These are phyloP conservation scores for Philotrypesis tridentata DNA, from an alignment of 1,140 invertebrate species.

Conservation along the genomic window DNA sequence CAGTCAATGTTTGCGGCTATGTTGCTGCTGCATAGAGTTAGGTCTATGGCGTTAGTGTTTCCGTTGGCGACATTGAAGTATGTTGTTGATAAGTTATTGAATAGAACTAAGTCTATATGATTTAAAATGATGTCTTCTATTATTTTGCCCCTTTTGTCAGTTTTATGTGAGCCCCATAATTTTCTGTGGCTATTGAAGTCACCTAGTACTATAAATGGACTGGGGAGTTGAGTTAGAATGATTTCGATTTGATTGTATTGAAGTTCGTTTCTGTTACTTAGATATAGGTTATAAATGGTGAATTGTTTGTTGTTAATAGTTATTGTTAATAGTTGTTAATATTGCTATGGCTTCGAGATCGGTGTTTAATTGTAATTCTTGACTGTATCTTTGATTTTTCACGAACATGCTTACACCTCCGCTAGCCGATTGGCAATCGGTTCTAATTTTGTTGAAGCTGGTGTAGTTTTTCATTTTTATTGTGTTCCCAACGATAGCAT, in stretches of 20 bases:
- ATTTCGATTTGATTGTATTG: no score
- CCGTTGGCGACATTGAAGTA: no score
- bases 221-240: constrained; percentile 52
- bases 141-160: constrained; percentile 56
- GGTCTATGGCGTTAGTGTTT: no score
- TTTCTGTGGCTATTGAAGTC: constrained; percentile 58
- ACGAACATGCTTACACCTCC: constrained; percentile 57
- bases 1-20: no score
- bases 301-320: constrained; percentile 29
- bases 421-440: constrained; percentile 49
- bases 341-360: constrained; percentile 51
- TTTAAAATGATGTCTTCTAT: no score
- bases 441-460: no score
- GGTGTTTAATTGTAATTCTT: constrained; percentile 53
- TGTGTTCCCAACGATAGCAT: no score
- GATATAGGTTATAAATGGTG: constrained; percentile 36
- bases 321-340: no score
- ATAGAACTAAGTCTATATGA: no score
- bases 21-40: no score
- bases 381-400: constrained; percentile 48
- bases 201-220: background rate
- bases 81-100: no score
- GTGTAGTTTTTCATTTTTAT: no score
- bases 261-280: background rate
- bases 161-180: constrained; percentile 58